Percentiles rank a stretch among this genome's conserved stretches.
Conservation (phyloP, 2,113 vertebrate species). For the Nesoenas mayeri region DNA sequence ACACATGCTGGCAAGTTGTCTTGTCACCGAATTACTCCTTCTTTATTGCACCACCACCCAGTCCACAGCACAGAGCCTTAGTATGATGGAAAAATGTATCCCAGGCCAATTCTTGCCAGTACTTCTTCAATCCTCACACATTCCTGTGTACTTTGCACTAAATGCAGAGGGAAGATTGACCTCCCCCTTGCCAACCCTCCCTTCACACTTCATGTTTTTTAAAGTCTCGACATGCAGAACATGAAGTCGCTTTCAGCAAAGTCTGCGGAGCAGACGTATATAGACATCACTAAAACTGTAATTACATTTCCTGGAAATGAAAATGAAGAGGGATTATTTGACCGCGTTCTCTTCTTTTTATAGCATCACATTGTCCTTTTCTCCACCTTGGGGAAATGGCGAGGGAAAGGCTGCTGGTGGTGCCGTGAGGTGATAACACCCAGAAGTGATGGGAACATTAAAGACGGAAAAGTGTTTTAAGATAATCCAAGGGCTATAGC, state of each 20-base stretch:
- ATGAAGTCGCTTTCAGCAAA: not conserved
- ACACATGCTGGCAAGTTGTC: not conserved
- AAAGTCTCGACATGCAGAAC: not conserved
- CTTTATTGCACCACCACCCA: not conserved
- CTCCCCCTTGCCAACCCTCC: not conserved
- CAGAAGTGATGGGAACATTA: slow-evolving; percentile 18
- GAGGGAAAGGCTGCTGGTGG: not conserved
- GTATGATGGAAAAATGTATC: not conserved
- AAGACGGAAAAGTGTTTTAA: slow-evolving; percentile 11
- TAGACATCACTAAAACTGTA: not conserved
- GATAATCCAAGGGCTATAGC: not conserved
- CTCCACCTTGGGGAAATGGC: not conserved
- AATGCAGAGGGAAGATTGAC: not conserved
- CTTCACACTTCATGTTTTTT: not conserved
- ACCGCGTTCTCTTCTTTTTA: not conserved
- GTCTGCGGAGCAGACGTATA: not conserved
- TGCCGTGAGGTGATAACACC: not conserved
- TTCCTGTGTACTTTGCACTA: not conserved
- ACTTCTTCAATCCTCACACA: rapidly evolving
- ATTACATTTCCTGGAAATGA: slow-evolving; percentile 25
- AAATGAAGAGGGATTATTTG: slow-evolving; percentile 21
- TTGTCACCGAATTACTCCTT: not conserved
- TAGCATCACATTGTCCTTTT: slow-evolving; percentile 24
- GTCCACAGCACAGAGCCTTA: not conserved
- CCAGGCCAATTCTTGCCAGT: rapidly evolving